Base-by-base conservation (phyloP, 2,888 invertebrate genomes). In the Apodemia duryi region DNA sequence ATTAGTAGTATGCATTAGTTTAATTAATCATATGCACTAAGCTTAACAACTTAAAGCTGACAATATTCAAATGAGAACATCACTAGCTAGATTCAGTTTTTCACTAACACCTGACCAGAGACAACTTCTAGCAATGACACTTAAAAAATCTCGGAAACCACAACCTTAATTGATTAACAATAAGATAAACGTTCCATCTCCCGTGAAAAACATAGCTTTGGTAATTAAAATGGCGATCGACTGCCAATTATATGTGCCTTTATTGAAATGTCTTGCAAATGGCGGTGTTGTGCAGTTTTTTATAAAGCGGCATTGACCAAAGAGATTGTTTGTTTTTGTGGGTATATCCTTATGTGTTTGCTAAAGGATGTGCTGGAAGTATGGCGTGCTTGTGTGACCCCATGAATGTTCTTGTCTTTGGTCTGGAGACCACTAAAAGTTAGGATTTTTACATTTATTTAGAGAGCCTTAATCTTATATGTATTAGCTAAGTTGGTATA, bases 181-280 rank as follows among this genome's bases (percentile, higher is more conserved):
- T 49, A 49, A 49, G 13, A 21, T 49, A 49, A 49, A 49, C n/a
- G 32, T 29, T 28, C 57, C 57, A 54, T 41, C 63, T 57, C 54
- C 63, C 57, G 21, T 2, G 43, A 57, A 52, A 54, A 63, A 57
- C 52, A 29, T n/a, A 32, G 21, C 61, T 57, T 57, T 32, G n/a
- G 76, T 79, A 87, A 87, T 87, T 86, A 88, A 87, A 85, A 85
- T 83, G 78, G 75, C 84, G 79, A 83, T 82, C 79, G 76, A 67
- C 73, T 71, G 72, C 81, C 86, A 86, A 87, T 88, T 87, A 87
- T 76, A 75, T 74, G 76, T 73, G 71, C 76, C 80, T 83, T 84
- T 88, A 88, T 88, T 88, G 87, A 88, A 87, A 77, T 78, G 86
- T 88, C 77, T 74, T 73, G 82, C 81, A 79, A 83, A 78, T 77